Percentiles rank a stretch among this genome's conserved stretches.
These are phyloP conservation scores for Drosophila pegasa DNA, from an alignment of 2,888 invertebrate genomes.

Conservation along the genomic window DNA sequence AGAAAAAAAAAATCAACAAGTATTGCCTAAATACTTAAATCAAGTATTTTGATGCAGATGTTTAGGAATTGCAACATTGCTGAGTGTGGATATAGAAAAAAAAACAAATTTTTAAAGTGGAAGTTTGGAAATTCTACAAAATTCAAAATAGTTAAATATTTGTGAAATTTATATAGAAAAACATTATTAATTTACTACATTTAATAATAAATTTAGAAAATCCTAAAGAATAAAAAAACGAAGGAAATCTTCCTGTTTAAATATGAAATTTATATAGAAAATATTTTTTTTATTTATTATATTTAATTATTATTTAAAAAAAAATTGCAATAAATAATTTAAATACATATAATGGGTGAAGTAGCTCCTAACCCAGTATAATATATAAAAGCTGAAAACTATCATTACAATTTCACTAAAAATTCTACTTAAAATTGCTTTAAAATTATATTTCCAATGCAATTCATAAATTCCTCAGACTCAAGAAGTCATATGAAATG, in stretches of 20 bases:
- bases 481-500: background rate
- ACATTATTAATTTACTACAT: too few species aligned
- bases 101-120: background rate
- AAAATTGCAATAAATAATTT: background rate
- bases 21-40: too few species aligned
- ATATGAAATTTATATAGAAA: background rate
- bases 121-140: background rate
- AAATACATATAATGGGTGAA: background rate
- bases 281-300: too few species aligned
- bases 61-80: background rate
- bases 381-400: background rate
- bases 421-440: background rate
- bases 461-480: too few species aligned
- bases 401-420: background rate
- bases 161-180: too few species aligned
- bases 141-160: too few species aligned
- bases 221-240: background rate
- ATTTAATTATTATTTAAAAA: too few species aligned
- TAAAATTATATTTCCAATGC: background rate
- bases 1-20: background rate
- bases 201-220: too few species aligned
- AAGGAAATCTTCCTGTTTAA: too few species aligned
- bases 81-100: background rate
- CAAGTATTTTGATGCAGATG: constrained; percentile 1
- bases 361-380: background rate